Evolutionary conservation across 2,888 invertebrate species (phyloP).

Genomic region (Campoplex nolae): DNA sequence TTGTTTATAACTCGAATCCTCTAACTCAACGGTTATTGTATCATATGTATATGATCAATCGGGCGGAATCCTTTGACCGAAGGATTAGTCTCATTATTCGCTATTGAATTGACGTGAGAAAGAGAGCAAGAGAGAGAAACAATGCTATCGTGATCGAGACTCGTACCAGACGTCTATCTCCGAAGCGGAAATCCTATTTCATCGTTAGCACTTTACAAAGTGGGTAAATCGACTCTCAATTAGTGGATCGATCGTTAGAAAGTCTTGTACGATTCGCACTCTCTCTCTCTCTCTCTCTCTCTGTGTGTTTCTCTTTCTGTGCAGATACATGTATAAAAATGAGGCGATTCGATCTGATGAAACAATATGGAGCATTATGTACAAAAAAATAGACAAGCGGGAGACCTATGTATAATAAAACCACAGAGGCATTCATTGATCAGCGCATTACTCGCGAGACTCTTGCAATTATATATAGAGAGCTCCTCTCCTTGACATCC

Average conservation of each 20-base stretch:
- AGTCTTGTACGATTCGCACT: background rate
- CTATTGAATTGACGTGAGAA: conserved; percentile 13
- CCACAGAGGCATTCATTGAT: conserved; percentile 31
- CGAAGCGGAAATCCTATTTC: conserved; percentile 41
- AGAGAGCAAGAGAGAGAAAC: background rate
- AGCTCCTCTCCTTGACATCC: conserved; percentile 61
- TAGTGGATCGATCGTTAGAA: conserved; percentile 27
- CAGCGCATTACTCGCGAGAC: conserved; percentile 24
- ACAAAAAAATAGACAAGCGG: background rate
- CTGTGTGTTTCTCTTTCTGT: background rate
- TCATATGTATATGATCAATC: background rate
- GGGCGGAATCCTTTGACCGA: conserved; percentile 7
- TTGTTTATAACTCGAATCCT: background rate
- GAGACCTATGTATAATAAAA: conserved; percentile 7
- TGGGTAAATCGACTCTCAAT: conserved; percentile 32
- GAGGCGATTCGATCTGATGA: background rate
- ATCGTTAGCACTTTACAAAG: conserved; percentile 22
- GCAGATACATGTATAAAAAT: background rate
- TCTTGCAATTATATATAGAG: conserved; percentile 55
- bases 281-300: background rate
- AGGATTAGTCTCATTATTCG: conserved; percentile 18
- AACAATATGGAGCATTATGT: conserved; percentile 16
- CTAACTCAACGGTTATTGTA: background rate
- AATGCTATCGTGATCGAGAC: background rate
- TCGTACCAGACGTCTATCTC: conserved; percentile 31